Evolutionary conservation across 1,140 invertebrate genomes (phyloP), one percentile per base, ranked within the genome.

Genomic region (Sycophila sp.): DNA sequence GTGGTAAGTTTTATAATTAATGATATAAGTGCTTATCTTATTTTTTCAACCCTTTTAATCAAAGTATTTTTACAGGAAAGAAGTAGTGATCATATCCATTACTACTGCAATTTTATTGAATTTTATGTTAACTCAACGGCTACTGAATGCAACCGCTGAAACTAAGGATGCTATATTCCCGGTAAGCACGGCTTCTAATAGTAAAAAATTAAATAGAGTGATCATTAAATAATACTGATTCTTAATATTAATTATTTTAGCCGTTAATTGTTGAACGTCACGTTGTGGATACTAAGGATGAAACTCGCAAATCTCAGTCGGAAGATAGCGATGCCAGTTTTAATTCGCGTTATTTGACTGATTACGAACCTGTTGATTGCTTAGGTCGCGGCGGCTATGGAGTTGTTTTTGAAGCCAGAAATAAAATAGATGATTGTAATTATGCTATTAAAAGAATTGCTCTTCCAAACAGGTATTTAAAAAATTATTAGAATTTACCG

Each of bases 391-490:
- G 98, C n/a, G 98, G 97, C 0, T 99, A 98, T 87, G 98, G 98
- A 0, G 92, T 98, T 22, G 98, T 99, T 0, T 99, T 98, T 86
- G 94, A 98, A 84, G 96, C 94, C 0, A 93, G 90, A 81, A 98
- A 99, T 82, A 97, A 95, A 85, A 92, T 98, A 62, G 98, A 99
- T 83, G 94, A 98, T 78, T 94, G 94, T 77, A 89, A 92, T 73
- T 99, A 99, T 87, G 98, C 98, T 22, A 92, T 99, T 0, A 99
- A 99, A 87, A 90, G 97, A 77, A 98, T 99, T 53, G 90, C 91
- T 7, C 85, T 98, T 66, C 94, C 95, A 11, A 93, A 93, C 75
- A 93, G 90, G 94, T 95, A 84, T 83, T 58, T 38, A n/a, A n/a
- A n/a, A n/a, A n/a, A n/a, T n/a, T n/a, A n/a, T 49, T 22, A 4